Evolutionary conservation across 2,888 invertebrate species (phyloP).

Genomic region (Argynnis bischoffii): DNA sequence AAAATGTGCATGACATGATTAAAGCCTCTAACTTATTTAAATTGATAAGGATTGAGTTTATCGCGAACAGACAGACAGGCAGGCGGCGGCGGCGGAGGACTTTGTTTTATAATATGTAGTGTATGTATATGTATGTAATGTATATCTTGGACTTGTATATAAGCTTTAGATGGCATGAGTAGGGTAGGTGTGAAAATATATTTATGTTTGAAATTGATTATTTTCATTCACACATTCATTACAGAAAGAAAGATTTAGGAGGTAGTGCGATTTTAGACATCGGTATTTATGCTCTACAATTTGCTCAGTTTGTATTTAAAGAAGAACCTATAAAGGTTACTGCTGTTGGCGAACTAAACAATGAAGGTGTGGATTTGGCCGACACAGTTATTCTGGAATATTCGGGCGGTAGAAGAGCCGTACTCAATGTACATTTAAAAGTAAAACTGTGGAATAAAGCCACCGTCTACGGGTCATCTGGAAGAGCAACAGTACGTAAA

Average conservation of each 20-base stretch:
- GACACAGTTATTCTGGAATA: conserved; percentile 85
- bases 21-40: no score
- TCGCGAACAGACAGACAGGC: no score
- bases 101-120: no score
- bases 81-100: no score
- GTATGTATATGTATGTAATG: no score
- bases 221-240: neutral
- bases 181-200: no score
- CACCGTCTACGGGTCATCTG: conserved; percentile 85
- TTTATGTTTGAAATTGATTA: no score
- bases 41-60: no score
- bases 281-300: conserved; percentile 89
- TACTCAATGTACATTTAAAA: conserved; percentile 77
- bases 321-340: conserved; percentile 86
- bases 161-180: no score
- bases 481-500: conserved; percentile 78
- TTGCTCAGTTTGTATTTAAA: conserved; percentile 86
- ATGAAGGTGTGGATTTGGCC: conserved; percentile 86
- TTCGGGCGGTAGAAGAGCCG: conserved; percentile 83
- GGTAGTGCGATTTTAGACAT: conserved; percentile 90
- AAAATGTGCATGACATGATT: no score
- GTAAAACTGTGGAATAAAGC: conserved; percentile 83
- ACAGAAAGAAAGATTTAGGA: conserved; percentile 86
- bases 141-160: no score
- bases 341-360: conserved; percentile 86